Base-by-base conservation (phyloP, 2,888 invertebrate genomes). In the Xanthia icteritia region DNA sequence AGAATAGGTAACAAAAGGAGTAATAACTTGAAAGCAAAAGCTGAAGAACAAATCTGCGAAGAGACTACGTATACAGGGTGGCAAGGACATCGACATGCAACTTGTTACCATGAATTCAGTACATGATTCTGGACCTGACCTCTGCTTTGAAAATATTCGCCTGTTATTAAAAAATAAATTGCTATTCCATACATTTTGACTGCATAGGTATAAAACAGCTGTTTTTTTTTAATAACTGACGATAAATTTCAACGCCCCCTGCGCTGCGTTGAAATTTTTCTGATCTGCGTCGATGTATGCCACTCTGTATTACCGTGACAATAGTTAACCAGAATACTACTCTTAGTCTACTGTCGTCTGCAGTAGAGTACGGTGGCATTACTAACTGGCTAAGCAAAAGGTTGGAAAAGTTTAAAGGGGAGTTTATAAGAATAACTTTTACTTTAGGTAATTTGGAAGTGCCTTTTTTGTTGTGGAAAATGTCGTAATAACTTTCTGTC, bases 331-430 rank as follows among this genome's bases (percentile, higher is more conserved):
- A 13, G 36, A 51, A 58, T 58, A 64, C 48, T n/a, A 23, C 23
- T 27, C 5, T 20, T 20, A 9, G 6, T n/a, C 17, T 42, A 8
- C 31, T 63, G 3, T 27, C 36, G 9, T 20, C 48, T 56, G 23
- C 56, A 58, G 66, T 13, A 17, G 8, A 17, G 27, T n/a, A 27
- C 31, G 9, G 20, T 23, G 23, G 31, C 23, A 17, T 4, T 56
- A 17, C 39, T 48, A 23, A 66, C 39, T 20, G 13, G 39, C 13
- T 31, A 13, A 56, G 17, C 23, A 20, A 42, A 61, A n/a, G 39
- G 17, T 56, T 11, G 17, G 23, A n/a, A 82, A 67, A 63, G 31
- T 79, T 67, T 67, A 56, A 82, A 56, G 54, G 82, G 65, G 5
- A 45, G 39, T 60, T 51, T 58, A 27, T 54, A 39, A 27, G 74